Base-by-base conservation (phyloP, 2,888 invertebrate genomes). In the Allygus modestus region DNA sequence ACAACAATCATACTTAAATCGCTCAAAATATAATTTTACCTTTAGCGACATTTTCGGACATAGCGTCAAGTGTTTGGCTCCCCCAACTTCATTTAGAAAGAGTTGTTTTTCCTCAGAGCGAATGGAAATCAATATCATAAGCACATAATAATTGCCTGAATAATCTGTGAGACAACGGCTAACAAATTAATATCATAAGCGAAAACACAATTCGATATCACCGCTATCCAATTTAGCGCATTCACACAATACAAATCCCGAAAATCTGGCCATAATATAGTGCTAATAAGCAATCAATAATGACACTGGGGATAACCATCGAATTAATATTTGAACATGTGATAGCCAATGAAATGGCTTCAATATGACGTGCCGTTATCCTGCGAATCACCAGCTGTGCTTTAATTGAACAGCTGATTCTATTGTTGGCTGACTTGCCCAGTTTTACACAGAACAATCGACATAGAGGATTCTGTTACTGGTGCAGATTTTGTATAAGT, bases 281-380 rank as follows among this genome's bases (percentile, higher is more conserved):
- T 65, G 28, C 65, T 65, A 65, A 65, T 65, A 65, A 65, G 2
- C 28, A 15, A 65, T 26, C 28, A 15, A 65, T 65, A 17, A 31
- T 65, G 65, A 65, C 65, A 65, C 28, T 2, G 31, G 26, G 1
- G 12, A 65, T 65, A 28, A 65, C 65, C 65, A 65, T 65, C 65
- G 65, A 65, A 65, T 65, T 65, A 65, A 65, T 65, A 65, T 65
- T 65, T 65, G 65, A 65, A 65, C 17, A 65, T 65, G 65, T 17
- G 28, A 65, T 28, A 65, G 65, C 65, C 65, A 65, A 65, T 65
- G 65, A 65, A 65, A 65, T 65, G 28, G 31, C 65, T 15, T 28
- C 65, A 5, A 15, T 31, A 28, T 65, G 65, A 2, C 65, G 65
- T 58, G 58, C 20, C 58, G 20, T 17, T 65, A 65, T 65, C 65